Evolutionary conservation across 2,797 vertebrate species (phyloP).

Genomic region (Hylomyscus alleni): DNA sequence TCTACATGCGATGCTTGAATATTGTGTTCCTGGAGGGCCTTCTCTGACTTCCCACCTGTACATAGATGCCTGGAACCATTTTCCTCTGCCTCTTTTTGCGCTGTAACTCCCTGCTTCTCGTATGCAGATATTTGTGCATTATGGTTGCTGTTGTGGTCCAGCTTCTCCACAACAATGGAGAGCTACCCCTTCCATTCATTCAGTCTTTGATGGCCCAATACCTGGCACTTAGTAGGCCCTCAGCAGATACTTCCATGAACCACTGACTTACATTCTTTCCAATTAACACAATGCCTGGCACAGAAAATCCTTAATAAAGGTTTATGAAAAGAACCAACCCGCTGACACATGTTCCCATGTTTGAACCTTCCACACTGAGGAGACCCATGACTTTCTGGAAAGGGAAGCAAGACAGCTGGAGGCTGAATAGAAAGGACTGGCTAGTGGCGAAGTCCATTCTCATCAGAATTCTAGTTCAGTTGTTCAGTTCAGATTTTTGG

Average conservation of each 20-base stretch:
- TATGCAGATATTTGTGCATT: background rate
- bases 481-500: slow-evolving; percentile 87
- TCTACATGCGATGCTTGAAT: background rate
- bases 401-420: slow-evolving; percentile 86
- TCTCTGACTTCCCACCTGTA: background rate
- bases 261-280: background rate
- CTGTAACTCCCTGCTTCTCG: background rate
- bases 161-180: background rate
- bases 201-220: background rate
- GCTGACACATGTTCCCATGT: slow-evolving; percentile 65
- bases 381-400: slow-evolving; percentile 71
- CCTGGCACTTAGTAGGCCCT: slow-evolving; percentile 52
- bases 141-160: too few species aligned
- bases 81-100: background rate
- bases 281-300: background rate
- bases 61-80: background rate
- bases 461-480: slow-evolving; percentile 88
- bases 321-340: slow-evolving; percentile 37
- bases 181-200: background rate
- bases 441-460: slow-evolving; percentile 86
- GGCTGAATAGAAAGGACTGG: slow-evolving; percentile 86
- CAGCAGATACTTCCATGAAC: background rate
- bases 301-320: background rate
- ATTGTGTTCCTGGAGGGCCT: background rate
- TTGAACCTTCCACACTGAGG: slow-evolving; percentile 70